Evolutionary conservation across 1,140 invertebrate genomes (phyloP).

Genomic region (Diprion similis): DNA sequence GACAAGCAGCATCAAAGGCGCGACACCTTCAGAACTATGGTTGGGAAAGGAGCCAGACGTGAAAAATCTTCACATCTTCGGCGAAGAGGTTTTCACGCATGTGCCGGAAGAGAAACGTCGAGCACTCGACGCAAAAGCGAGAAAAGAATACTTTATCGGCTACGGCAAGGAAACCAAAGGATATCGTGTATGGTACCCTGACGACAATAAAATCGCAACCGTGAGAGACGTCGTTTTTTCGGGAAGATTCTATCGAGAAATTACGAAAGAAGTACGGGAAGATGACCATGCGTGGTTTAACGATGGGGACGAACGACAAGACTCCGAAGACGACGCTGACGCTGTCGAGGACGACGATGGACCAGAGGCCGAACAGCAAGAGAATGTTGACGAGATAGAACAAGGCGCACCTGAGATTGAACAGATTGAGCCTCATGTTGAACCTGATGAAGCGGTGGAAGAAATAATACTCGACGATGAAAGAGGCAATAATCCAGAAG

Average conservation of each 20-base stretch:
- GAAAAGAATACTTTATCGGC: slow-evolving; percentile 17
- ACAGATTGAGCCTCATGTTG: slow-evolving; percentile 7
- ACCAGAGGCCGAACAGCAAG: too few species aligned
- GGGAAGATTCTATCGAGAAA: slow-evolving; percentile 11
- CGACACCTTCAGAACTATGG: slow-evolving; percentile 33
- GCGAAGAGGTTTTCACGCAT: slow-evolving; percentile 19
- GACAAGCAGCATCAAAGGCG: slow-evolving; percentile 37
- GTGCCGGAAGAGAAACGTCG: slow-evolving; percentile 23
- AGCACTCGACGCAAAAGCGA: slow-evolving; percentile 29
- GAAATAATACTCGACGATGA: background rate
- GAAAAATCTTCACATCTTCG: slow-evolving; percentile 24
- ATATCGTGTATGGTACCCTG: slow-evolving; percentile 19
- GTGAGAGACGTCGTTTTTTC: slow-evolving; percentile 25
- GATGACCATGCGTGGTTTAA: background rate
- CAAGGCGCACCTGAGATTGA: too few species aligned
- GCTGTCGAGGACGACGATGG: background rate
- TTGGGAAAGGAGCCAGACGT: slow-evolving; percentile 22
- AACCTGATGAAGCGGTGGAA: slow-evolving; percentile 7
- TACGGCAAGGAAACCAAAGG: slow-evolving; percentile 21
- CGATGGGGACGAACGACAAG: too few species aligned
- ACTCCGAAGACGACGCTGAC: background rate
- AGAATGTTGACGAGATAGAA: background rate
- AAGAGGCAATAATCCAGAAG: background rate
- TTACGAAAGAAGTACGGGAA: background rate
- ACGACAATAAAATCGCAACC: slow-evolving; percentile 18